Evolutionary conservation across 2,113 vertebrate genomes (phyloP), one percentile per base, ranked within the genome.

Genomic region (Hemicordylus capensis): DNA sequence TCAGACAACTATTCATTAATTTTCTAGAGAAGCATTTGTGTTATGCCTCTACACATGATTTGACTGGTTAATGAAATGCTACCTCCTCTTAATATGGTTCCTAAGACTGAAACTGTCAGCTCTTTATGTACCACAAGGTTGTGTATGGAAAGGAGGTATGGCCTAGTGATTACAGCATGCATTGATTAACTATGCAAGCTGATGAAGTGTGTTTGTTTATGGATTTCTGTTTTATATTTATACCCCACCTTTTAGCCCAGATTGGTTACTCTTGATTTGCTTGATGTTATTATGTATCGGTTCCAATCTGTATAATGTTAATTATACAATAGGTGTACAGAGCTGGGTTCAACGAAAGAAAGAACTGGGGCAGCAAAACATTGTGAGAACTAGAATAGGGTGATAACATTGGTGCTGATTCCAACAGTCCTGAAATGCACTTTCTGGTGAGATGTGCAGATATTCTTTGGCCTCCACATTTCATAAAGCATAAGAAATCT

Each of bases 1-100:
- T 93, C 92, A 76, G 66, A 92, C 86, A 83, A 80, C 87, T 85
- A 88, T 92, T 92, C 63, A 78, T 90, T 67, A 76, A 88, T 89
- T 69, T 72, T 10, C 59, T 0, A 4, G 66, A 90, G 76, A 54
- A 80, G 78, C 85, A 77, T 85, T 87, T 89, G 78, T 85, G 84
- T 86, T 92, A 69, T 73, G 77, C 81, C 86, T 93, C 84, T 87
- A 76, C 70, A 54, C 80, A 48, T 44, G 84, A 89, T 84, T 90
- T 48, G 2, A 63, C 86, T 90, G 87, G 89, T 88, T 91, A 93
- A 90, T 83, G 85, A 85, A 90, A 85, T 0, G 15, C 70, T 88
- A 88, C 85, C 77, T 76, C 58, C 84, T 90, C 90, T 56, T 87
- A 87, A 3, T 87, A 44, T 75, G 86, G 66, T 86, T 82, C 69